These are phyloP conservation scores for Pelecanus crispus DNA, from an alignment of 2,113 vertebrate genomes.

Conservation along the genomic window DNA sequence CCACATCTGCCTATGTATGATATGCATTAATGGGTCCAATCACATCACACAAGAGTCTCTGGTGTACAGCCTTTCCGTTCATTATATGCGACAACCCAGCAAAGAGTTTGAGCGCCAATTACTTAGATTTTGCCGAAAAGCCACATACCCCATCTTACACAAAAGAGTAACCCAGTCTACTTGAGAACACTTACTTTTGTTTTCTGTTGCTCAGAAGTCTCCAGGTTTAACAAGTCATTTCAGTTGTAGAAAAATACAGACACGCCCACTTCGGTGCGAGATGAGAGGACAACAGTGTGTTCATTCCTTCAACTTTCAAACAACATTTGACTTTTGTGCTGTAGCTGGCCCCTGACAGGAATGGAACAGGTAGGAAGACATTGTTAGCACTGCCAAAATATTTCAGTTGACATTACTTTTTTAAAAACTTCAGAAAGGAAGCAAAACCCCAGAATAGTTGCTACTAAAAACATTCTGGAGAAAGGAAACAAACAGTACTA, in stretches of 20 bases:
- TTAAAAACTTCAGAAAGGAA: background rate
- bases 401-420: background rate
- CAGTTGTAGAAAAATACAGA: background rate
- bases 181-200: background rate
- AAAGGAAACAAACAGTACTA: background rate
- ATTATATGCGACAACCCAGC: background rate
- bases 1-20: background rate
- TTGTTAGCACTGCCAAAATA: background rate
- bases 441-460: background rate
- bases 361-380: background rate
- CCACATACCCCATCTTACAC: background rate
- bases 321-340: background rate
- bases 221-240: conserved; percentile 5
- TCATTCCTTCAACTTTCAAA: background rate
- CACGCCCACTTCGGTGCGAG: background rate
- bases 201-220: background rate
- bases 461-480: background rate
- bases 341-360: background rate
- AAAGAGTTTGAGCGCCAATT: fast-evolving
- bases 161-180: background rate
- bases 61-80: background rate
- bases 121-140: background rate
- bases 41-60: background rate
- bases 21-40: background rate
- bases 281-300: background rate